These are phyloP conservation scores for Melitaea cinxia DNA, from an alignment of 1,140 invertebrate species.

Conservation along the genomic window DNA sequence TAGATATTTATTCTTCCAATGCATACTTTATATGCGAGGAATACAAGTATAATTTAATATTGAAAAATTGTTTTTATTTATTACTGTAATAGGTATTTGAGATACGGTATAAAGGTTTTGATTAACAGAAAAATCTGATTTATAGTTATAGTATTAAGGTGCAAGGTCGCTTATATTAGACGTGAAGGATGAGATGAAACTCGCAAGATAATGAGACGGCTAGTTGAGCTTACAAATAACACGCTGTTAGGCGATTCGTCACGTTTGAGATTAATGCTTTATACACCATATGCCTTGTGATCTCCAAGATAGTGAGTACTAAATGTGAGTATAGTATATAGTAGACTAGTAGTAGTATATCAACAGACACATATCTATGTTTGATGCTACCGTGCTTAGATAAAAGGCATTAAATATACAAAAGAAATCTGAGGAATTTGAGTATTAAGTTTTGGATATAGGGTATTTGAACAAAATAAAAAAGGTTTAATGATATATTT, in stretches of 20 bases:
- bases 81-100: background rate
- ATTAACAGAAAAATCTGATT: background rate
- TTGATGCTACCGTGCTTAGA: too few species aligned
- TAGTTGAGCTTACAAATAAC: slow-evolving; percentile 53
- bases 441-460: too few species aligned
- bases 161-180: background rate
- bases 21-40: background rate
- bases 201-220: slow-evolving; percentile 48
- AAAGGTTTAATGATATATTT: too few species aligned
- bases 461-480: too few species aligned
- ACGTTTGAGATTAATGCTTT: slow-evolving; percentile 34
- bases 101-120: background rate
- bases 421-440: too few species aligned
- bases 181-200: slow-evolving; percentile 17
- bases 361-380: too few species aligned
- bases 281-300: slow-evolving; percentile 28
- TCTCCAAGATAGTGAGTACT: slow-evolving; percentile 5
- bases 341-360: too few species aligned
- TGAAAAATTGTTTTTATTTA: slow-evolving; percentile 29
- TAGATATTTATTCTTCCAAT: too few species aligned
- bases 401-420: too few species aligned
- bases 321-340: slow-evolving; percentile 1
- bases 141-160: slow-evolving; percentile 3
- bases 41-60: slow-evolving; percentile 17
- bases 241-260: slow-evolving; percentile 41